Conservation (phyloP, 2,888 invertebrate genomes). For the Acanthosepion pharaonis region DNA sequence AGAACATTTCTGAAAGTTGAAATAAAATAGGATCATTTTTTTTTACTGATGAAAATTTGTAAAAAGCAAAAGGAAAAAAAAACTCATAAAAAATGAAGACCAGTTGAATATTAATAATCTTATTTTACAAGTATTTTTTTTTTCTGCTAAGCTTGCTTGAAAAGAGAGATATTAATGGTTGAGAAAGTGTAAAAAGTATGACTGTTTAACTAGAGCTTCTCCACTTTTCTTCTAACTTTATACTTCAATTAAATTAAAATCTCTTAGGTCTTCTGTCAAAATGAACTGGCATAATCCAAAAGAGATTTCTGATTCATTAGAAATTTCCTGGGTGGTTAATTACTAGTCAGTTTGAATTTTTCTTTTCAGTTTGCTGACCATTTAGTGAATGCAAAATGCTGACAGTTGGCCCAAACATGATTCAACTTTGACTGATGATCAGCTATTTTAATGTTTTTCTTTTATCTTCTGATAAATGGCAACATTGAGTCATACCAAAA, state of each 20-base stretch:
- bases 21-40: background rate
- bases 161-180: background rate
- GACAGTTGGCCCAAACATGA: constrained; percentile 16
- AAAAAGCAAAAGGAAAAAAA: background rate
- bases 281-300: background rate
- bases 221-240: background rate
- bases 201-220: background rate
- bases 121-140: background rate
- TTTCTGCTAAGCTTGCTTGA: background rate
- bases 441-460: background rate
- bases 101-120: background rate
- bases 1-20: background rate
- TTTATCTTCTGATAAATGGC: background rate
- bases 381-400: background rate
- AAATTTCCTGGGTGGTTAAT: background rate
- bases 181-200: background rate
- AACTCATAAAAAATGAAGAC: background rate
- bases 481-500: background rate
- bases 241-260: constrained; percentile 1
- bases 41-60: background rate
- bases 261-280: constrained; percentile 22
- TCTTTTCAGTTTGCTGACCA: background rate
- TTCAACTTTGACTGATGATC: constrained; percentile 18
- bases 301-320: background rate
- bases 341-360: constrained; percentile 9